These are phyloP conservation scores for Sterrhoptilus dennistouni DNA, from an alignment of 2,113 vertebrate species.

Conservation along the genomic window DNA sequence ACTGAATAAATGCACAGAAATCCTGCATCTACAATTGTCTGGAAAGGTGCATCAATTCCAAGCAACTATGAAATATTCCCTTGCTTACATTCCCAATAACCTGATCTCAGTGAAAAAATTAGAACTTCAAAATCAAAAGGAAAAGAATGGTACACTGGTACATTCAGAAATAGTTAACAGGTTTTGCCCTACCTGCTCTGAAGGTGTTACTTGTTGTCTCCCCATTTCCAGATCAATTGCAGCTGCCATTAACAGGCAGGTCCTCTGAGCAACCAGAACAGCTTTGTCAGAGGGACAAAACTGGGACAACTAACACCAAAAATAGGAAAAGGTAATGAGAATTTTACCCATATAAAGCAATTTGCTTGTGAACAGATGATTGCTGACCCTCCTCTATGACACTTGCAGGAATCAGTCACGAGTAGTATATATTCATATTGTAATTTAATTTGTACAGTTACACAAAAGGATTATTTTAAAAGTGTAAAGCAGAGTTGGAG, in stretches of 20 bases:
- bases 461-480: not conserved
- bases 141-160: not conserved
- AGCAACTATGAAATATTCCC: not conserved
- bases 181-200: slow-evolving; percentile 76
- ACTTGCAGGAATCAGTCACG: not conserved
- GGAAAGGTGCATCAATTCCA: not conserved
- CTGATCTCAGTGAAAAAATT: not conserved
- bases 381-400: not conserved
- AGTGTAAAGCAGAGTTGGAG: not conserved
- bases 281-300: slow-evolving; percentile 82
- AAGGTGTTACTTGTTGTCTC: slow-evolving; percentile 68
- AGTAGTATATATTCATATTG: not conserved
- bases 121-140: not conserved
- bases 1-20: not conserved
- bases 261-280: slow-evolving; percentile 86
- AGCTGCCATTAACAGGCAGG: slow-evolving; percentile 87
- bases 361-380: not conserved
- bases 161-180: not conserved
- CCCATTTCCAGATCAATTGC: slow-evolving; percentile 83
- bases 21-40: not conserved
- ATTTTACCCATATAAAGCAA: not conserved
- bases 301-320: slow-evolving; percentile 84
- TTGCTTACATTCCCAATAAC: not conserved
- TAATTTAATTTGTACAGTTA: not conserved
- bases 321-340: slow-evolving; percentile 20